Conservation (phyloP, 2,888 invertebrate species). For the Hirtodrosophila duncani region DNA sequence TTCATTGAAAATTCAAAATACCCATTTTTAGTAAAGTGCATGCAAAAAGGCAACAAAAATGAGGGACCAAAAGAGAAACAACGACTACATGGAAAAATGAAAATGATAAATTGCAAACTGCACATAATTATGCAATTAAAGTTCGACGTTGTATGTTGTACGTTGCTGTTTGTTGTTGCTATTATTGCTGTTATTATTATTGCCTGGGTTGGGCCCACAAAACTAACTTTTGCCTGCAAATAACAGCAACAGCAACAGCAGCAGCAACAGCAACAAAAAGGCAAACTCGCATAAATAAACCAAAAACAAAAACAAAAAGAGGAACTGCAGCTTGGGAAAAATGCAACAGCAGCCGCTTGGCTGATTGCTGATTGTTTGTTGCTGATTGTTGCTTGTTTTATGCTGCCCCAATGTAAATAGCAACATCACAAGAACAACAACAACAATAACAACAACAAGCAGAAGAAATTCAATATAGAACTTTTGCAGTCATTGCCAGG, state of each 20-base stretch:
- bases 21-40: neutral
- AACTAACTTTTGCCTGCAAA: conserved; percentile 34
- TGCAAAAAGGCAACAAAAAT: conserved; percentile 12
- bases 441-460: conserved; percentile 8
- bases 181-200: conserved; percentile 60
- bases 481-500: neutral
- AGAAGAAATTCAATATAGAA: conserved; percentile 4
- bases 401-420: conserved; percentile 42
- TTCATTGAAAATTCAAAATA: too few species aligned
- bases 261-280: conserved; percentile 11
- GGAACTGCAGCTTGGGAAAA: conserved; percentile 2
- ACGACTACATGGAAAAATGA: conserved; percentile 74
- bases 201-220: conserved; percentile 40
- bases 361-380: conserved; percentile 35
- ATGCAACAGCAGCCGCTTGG: conserved; percentile 26
- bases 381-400: conserved; percentile 45
- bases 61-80: conserved; percentile 47
- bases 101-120: conserved; percentile 79
- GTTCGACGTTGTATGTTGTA: conserved; percentile 71
- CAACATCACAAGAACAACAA: conserved; percentile 3
- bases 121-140: conserved; percentile 79
- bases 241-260: conserved; percentile 30
- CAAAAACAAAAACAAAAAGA: conserved; percentile 22
- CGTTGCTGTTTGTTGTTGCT: conserved; percentile 32
- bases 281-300: conserved; percentile 28